Evolutionary conservation across 1,140 invertebrate species (phyloP), one percentile per base, ranked within the genome.

Genomic region (Lutraria rhynchaena): DNA sequence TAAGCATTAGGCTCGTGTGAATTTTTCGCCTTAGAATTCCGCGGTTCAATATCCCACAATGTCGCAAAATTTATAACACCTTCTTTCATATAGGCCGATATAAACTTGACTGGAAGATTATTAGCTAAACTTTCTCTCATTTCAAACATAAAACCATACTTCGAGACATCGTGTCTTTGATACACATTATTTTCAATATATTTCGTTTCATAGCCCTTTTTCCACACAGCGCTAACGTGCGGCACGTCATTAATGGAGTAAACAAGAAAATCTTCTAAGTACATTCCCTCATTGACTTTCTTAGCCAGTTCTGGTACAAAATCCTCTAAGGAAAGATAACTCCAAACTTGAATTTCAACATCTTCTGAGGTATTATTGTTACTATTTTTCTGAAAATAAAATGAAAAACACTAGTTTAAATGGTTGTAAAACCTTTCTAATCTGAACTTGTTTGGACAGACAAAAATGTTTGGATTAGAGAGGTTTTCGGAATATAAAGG

Each of bases 101-200:
- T 19, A 37, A 73, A 73, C 29, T 31, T 17, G 2, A 81, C 67
- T 3, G 24, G 58, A 9, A 55, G 55, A 61, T 81, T 81, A 3
- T 37, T 27, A 5, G 19, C 44, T 58, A 81, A 49, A 24, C 51
- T 73, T 65, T 71, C 67, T 7, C 33, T 27, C 15, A 81, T 17
- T 46, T 81, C 78, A 41, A 37, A 73, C 49, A 81, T 15, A n/a
- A 81, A 73, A 24, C 78, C 69, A 61, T 81, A 81, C 31, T 53
- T 61, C 24, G 67, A 61, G 27, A 81, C 78, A 41, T 53, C 78
- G 74, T 81, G 69, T 22, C 78, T 33, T 57, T 73, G 78, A 27
- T 61, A 73, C 27, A 81, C 57, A 29, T 80, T 80, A 5, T 29
- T 60, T 19, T 46, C 17, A 7, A 41, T 5, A 41, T 41, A 7